Conservation (phyloP, 2,888 invertebrate species). For the Trissonchulus sp. region DNA sequence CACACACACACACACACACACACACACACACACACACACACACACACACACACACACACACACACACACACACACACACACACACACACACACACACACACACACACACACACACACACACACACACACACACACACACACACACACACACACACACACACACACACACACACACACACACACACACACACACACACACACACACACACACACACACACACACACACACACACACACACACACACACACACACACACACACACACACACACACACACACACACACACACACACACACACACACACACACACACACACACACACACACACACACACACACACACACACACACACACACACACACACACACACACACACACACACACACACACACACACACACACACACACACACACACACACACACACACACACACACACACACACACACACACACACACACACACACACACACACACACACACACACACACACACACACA, state of each 20-base stretch:
- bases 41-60: conserved; percentile 8
- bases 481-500: conserved; percentile 8
- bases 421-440: conserved; percentile 8
- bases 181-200: conserved; percentile 8
- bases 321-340: conserved; percentile 8
- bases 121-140: conserved; percentile 8
- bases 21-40: conserved; percentile 8
- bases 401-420: conserved; percentile 8
- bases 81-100: conserved; percentile 8
- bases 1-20: conserved; percentile 8
- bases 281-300: conserved; percentile 8
- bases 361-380: conserved; percentile 8
- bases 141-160: conserved; percentile 8
- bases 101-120: conserved; percentile 8
- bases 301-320: conserved; percentile 8
- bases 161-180: conserved; percentile 8
- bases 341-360: conserved; percentile 8
- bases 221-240: conserved; percentile 8
- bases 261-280: conserved; percentile 8
- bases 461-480: conserved; percentile 8
- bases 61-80: conserved; percentile 8
- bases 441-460: conserved; percentile 8
- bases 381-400: conserved; percentile 8
- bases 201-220: conserved; percentile 8
- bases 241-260: conserved; percentile 8